These are phyloP conservation scores for Gallirallus australis DNA, from an alignment of 2,797 vertebrate genomes.

Conservation along the genomic window DNA sequence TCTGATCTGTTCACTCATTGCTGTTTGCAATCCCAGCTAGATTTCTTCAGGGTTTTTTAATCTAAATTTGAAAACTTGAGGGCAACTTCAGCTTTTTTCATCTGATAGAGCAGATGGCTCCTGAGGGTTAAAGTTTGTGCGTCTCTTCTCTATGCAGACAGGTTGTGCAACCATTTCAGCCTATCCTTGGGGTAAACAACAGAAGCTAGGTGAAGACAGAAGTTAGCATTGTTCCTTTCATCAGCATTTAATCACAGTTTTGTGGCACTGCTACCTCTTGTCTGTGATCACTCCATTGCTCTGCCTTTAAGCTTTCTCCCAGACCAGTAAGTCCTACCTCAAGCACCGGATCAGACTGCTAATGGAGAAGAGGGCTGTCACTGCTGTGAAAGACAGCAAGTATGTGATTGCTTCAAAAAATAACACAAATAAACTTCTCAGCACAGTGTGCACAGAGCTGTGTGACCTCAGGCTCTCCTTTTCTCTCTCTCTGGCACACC, in stretches of 20 bases:
- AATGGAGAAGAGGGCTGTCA: background rate
- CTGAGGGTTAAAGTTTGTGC: background rate
- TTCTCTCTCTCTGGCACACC: background rate
- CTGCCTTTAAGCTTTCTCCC: background rate
- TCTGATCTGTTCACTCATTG: background rate
- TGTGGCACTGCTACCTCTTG: background rate
- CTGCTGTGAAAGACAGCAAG: background rate
- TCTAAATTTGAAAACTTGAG: background rate
- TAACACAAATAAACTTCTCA: background rate
- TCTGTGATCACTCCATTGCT: background rate
- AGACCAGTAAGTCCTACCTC: background rate
- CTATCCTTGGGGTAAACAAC: background rate
- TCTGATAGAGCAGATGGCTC: background rate
- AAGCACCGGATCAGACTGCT: background rate
- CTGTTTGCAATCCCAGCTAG: background rate
- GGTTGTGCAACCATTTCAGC: background rate
- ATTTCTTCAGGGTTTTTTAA: background rate
- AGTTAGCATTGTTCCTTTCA: background rate
- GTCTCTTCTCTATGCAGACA: background rate
- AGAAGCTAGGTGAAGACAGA: background rate
- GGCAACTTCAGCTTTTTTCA: background rate
- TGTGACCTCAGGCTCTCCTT: background rate
- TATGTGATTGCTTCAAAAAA: background rate
- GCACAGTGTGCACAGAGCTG: accelerated
- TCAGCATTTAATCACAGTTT: background rate